Percentiles rank a stretch among this genome's conserved stretches.
These are phyloP conservation scores for Sebastiscus tertius DNA, from an alignment of 2,797 vertebrate genomes.

Conservation along the genomic window DNA sequence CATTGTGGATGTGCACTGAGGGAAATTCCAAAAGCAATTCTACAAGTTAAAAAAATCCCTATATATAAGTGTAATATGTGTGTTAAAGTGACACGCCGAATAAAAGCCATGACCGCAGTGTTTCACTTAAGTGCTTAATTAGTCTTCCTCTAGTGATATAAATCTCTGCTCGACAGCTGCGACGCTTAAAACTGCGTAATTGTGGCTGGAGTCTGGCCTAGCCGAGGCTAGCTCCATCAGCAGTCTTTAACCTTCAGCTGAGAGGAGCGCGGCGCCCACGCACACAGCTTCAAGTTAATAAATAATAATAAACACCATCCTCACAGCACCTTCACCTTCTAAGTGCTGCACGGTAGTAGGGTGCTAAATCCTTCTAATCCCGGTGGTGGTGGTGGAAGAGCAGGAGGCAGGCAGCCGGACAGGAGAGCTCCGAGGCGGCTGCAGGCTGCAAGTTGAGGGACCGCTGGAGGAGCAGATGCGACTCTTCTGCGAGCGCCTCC, in stretches of 20 bases:
- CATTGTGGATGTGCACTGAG: background rate
- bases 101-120: background rate
- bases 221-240: slow-evolving; percentile 71
- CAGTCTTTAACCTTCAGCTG: slow-evolving; percentile 33
- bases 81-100: background rate
- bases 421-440: slow-evolving; percentile 4
- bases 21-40: slow-evolving; percentile 2
- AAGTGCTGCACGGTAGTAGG: background rate
- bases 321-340: slow-evolving; percentile 38
- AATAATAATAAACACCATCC: slow-evolving; percentile 1
- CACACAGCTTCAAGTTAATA: slow-evolving; percentile 38
- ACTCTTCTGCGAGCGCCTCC: slow-evolving; percentile 34
- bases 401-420: slow-evolving; percentile 13
- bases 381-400: background rate
- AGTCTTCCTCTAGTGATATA: background rate
- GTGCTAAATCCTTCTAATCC: slow-evolving; percentile 15
- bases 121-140: background rate
- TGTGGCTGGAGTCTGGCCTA: slow-evolving; percentile 66
- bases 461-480: slow-evolving; percentile 61
- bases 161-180: background rate
- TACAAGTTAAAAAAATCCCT: slow-evolving; percentile 46
- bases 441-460: slow-evolving; percentile 57
- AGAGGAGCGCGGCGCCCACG: no score
- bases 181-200: slow-evolving; percentile 38
- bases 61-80: background rate